Base-by-base conservation (phyloP, 2,797 vertebrate species). In the Pseudopleuronectes americanus region DNA sequence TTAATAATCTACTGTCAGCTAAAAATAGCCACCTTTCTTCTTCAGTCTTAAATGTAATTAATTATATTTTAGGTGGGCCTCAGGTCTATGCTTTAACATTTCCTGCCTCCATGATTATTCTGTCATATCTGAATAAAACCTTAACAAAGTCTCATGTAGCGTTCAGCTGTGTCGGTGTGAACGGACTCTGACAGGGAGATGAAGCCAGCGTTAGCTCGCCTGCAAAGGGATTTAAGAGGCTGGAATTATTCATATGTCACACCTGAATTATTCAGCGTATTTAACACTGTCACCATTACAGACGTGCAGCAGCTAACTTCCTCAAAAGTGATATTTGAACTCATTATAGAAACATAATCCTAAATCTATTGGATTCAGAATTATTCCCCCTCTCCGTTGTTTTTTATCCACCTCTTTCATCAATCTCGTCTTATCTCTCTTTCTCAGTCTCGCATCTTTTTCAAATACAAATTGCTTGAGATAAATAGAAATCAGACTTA, bases 161-260 rank as follows among this genome's bases (percentile, higher is more conserved):
- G 21, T 17, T 36, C 41, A 13, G 3, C 28, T 36, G 16, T 8
- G 24, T 28, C 24, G 14, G n/a, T 24, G n/a, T 31, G 57, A 28
- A 26, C 19, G 8, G 3, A 48, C 41, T 28, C 19, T 60, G 41
- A 60, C 41, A 60, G 41, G 43, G 7, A 28, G 45, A 49, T 31
- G 24, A 49, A 45, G 52, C 23, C 51, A 2, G 52, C 10, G 48
- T 36, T 33, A 14, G 24, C 23, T 4, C 3, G 22, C 23, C 22
- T n/a, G 24, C 10, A 22, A 51, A 28, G 47, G 21, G 21, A 51
- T 63, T 23, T 49, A 28, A 58, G 57, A 58, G 57, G 8, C 16
- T 26, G 41, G 57, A 59, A 45, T 61, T 61, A 61, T 61, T 61
- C 58, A 61, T 61, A 31, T 36, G 57, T 58, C 57, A 58, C 57